Evolutionary conservation across 2,113 vertebrate genomes (phyloP).

Genomic region (Chauna torquata): DNA sequence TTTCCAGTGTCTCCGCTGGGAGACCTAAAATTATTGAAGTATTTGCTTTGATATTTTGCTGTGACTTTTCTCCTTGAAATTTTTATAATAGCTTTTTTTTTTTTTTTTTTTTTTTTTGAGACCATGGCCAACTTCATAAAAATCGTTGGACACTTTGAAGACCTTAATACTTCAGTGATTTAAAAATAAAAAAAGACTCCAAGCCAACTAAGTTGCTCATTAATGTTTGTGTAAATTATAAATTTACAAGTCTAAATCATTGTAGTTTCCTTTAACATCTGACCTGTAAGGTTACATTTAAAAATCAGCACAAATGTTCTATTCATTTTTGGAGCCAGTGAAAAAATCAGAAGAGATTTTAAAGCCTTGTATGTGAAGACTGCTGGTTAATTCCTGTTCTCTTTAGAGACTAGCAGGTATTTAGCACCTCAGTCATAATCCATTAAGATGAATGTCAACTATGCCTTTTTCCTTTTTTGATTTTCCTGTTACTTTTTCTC

Average conservation of each 20-base stretch:
- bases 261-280: background rate
- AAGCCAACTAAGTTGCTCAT: conserved; percentile 2
- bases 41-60: conserved; percentile 73
- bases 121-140: conserved; percentile 54
- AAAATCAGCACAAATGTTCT: background rate
- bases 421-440: background rate
- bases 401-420: background rate
- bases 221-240: conserved; percentile 37
- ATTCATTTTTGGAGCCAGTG: background rate
- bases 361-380: background rate
- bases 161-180: conserved; percentile 51
- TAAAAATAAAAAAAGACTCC: conserved; percentile 43
- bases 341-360: too few relatives aligned
- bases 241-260: background rate
- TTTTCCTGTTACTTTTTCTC: too few relatives aligned
- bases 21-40: conserved; percentile 75
- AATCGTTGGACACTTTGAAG: conserved; percentile 35
- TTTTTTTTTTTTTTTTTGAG: conserved; percentile 55
- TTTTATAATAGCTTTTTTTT: conserved; percentile 60
- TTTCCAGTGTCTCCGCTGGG: conserved; percentile 70
- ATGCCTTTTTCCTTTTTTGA: background rate
- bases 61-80: conserved; percentile 59
- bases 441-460: background rate
- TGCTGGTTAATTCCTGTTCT: background rate
- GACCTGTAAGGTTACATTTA: background rate